These are phyloP conservation scores for Ornithoptera alexandrae DNA, from an alignment of 2,888 invertebrate genomes.

Conservation along the genomic window DNA sequence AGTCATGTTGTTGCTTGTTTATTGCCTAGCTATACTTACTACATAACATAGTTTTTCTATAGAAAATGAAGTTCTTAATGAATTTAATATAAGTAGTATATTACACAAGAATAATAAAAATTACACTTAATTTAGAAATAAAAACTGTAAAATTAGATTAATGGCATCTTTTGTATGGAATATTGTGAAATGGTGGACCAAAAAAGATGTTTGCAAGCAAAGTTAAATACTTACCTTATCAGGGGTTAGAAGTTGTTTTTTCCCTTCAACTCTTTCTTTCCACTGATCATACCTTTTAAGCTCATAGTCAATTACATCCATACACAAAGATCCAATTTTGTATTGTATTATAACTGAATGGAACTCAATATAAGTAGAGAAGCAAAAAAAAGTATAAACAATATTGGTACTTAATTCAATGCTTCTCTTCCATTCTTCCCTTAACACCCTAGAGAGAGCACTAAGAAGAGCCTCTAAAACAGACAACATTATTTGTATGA, in stretches of 20 bases:
- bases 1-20: neutral
- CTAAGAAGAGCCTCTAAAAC: slow-evolving; percentile 92
- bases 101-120: too few relatives aligned
- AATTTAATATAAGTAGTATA: too few relatives aligned
- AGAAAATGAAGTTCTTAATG: too few relatives aligned
- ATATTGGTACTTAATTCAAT: slow-evolving; percentile 98
- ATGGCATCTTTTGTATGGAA: neutral
- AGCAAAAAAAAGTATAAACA: slow-evolving; percentile 97
- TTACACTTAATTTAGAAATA: too few relatives aligned
- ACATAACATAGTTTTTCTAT: neutral
- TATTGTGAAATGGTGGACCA: neutral
- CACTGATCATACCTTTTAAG: slow-evolving; percentile 95
- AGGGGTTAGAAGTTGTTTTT: slow-evolving; percentile 66
- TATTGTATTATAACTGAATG: slow-evolving; percentile 97
- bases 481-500: neutral
- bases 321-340: slow-evolving; percentile 97
- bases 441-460: slow-evolving; percentile 95
- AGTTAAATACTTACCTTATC: slow-evolving; percentile 58
- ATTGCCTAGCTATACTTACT: neutral
- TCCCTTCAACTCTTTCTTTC: slow-evolving; percentile 83
- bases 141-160: neutral
- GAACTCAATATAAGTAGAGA: slow-evolving; percentile 97
- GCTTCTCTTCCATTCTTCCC: slow-evolving; percentile 98
- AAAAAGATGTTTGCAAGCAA: neutral
- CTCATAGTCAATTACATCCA: slow-evolving; percentile 98